Base-by-base conservation (phyloP, 2,113 vertebrate genomes). In the Hippocampus mohnikei region DNA sequence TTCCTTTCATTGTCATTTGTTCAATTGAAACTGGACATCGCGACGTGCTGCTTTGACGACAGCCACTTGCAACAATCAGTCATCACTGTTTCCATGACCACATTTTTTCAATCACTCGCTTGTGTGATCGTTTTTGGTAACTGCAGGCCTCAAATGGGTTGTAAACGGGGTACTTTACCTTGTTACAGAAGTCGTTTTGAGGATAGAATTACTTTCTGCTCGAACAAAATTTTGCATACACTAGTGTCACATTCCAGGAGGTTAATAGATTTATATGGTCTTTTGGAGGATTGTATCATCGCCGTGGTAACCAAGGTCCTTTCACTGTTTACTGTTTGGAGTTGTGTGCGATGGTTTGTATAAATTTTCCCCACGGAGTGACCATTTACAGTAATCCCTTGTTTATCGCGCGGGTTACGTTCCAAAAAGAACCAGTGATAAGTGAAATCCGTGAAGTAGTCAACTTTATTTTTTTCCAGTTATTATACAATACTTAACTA, bases 21-120 rank as follows among this genome's bases (percentile, higher is more conserved):
- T 82, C 65, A 50, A 33, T 60, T 60, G 33, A 33, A 68, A 48
- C 58, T 10, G 60, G 41, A 70, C 56, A 29, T 58, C 62, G 67
- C 71, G 46, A 41, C 41, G 59, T 73, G 76, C 71, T 77, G 74
- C 73, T 75, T 37, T 84, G 80, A 83, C 77, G 73, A 71, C 72
- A 72, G 67, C 66, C 63, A 2, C 20, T 69, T 27, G 61, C 66
- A 72, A 73, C 56, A 61, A 65, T 69, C 74, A 15, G 13, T 65
- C 52, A 73, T 76, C 56, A 52, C 62, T 16, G 41, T 46, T 40
- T 62, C 7, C 23, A 37, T 50, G 27, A 69, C 48, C 67, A 69
- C 73, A 59, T 65, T 55, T 66, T 13, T 62, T 73, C 42, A 23
- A 11, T 9, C 33, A 10, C 18, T 53, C 18, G 4, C 60, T 63